phyloP scores from a whole-genome alignment of 1,140 invertebrate genomes.

The Ips typographus region DNA sequence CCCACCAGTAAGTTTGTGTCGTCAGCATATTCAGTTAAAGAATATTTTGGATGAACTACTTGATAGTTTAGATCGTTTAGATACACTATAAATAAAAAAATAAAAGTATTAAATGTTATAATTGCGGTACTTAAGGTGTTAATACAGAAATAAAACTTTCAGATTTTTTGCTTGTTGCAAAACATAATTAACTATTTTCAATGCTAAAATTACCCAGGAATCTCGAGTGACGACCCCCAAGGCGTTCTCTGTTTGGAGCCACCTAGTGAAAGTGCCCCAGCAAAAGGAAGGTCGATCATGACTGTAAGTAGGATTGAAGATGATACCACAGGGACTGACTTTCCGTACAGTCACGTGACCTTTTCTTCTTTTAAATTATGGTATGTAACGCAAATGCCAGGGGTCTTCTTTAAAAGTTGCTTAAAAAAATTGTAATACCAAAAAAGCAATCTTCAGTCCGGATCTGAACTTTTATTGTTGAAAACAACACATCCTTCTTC shows the following conservation, averaged over 20 bases:
- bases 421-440: not conserved
- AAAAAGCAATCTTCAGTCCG: not conserved
- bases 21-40: no score
- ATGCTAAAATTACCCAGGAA: not conserved
- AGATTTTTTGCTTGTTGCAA: not conserved
- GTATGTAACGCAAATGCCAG: no score
- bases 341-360: not conserved
- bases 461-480: not conserved
- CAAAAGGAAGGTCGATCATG: slow-evolving; percentile 5
- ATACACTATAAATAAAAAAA: not conserved
- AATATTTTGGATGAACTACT: no score
- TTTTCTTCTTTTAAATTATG: no score
- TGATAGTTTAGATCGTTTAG: not conserved
- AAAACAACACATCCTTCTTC: not conserved
- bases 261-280: slow-evolving; percentile 6
- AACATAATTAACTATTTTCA: not conserved
- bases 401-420: not conserved
- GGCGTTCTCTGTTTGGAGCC: not conserved
- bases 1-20: no score
- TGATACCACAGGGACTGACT: not conserved
- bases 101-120: not conserved
- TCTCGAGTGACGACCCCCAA: not conserved
- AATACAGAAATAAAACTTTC: not conserved
- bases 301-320: not conserved
- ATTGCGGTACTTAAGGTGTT: not conserved